Conservation (phyloP, 2,888 invertebrate species). For the Oscheius myriophilus region DNA sequence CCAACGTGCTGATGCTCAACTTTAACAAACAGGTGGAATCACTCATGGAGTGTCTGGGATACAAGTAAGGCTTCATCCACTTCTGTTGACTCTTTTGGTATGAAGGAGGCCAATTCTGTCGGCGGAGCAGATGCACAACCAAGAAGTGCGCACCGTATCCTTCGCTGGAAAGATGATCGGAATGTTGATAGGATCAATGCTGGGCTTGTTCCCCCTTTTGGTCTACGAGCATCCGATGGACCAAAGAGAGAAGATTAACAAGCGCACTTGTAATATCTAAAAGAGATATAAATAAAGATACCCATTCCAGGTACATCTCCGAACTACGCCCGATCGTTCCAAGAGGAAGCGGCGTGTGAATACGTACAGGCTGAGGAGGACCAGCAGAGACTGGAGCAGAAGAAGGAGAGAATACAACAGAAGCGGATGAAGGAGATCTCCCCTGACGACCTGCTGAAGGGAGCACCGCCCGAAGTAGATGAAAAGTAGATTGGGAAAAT, state of each 20-base stretch:
- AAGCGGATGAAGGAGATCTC: neutral
- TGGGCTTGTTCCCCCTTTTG: slow-evolving; percentile 14
- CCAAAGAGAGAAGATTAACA: neutral
- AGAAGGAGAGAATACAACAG: neutral
- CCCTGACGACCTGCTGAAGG: neutral
- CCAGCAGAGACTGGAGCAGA: neutral
- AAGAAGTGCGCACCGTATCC: slow-evolving; percentile 6
- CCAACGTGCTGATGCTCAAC: slow-evolving; percentile 21
- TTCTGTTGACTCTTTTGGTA: neutral
- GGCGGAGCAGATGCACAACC: slow-evolving; percentile 28
- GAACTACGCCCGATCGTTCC: slow-evolving; percentile 8
- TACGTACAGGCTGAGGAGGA: neutral
- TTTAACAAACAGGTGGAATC: slow-evolving; percentile 8
- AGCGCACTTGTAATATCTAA: neutral
- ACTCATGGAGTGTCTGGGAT: neutral
- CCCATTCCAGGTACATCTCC: neutral
- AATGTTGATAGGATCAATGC: slow-evolving; percentile 14
- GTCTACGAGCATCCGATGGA: slow-evolving; percentile 19
- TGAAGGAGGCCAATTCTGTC: slow-evolving; percentile 28
- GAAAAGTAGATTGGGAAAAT: neutral
- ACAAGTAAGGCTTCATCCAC: neutral
- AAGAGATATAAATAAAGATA: neutral
- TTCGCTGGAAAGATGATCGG: slow-evolving; percentile 11
- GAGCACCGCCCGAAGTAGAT: neutral
- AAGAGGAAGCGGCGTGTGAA: slow-evolving; percentile 8